A percentile compares a stretch with the other conserved stretches of the same genome.
Conservation (phyloP, 2,113 vertebrate species). For the Oriolus oriolus region DNA sequence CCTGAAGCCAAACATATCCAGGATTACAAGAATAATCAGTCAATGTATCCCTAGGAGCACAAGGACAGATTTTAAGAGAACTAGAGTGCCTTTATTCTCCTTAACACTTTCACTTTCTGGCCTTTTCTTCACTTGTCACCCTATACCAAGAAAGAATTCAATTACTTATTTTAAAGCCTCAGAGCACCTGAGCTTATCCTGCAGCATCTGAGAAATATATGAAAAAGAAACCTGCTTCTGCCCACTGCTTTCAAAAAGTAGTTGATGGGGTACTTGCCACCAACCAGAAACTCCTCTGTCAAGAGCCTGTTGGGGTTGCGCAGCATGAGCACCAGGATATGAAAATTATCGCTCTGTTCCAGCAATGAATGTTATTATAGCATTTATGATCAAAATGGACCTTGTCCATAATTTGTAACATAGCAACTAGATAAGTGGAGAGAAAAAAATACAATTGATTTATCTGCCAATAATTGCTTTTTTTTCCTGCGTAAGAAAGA, state of each 20-base stretch:
- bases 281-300: neutral
- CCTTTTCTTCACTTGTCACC: neutral
- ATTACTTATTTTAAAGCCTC: neutral
- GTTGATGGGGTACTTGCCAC: neutral
- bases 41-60: neutral
- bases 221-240: neutral
- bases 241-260: neutral
- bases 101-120: neutral
- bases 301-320: neutral
- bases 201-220: neutral
- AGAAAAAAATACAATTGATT: neutral
- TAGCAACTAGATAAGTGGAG: neutral
- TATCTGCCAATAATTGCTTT: neutral
- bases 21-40: neutral
- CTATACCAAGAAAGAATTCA: neutral
- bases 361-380: neutral
- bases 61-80: neutral
- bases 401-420: neutral
- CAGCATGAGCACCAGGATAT: neutral
- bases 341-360: neutral
- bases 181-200: neutral
- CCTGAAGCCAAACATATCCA: neutral
- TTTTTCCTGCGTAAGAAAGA: neutral
- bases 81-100: neutral
- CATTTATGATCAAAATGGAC: neutral